A percentile compares a stretch with the other conserved stretches of the same genome.
These are phyloP conservation scores for Pygoscelis adeliae DNA, from an alignment of 2,113 vertebrate genomes.

Conservation along the genomic window DNA sequence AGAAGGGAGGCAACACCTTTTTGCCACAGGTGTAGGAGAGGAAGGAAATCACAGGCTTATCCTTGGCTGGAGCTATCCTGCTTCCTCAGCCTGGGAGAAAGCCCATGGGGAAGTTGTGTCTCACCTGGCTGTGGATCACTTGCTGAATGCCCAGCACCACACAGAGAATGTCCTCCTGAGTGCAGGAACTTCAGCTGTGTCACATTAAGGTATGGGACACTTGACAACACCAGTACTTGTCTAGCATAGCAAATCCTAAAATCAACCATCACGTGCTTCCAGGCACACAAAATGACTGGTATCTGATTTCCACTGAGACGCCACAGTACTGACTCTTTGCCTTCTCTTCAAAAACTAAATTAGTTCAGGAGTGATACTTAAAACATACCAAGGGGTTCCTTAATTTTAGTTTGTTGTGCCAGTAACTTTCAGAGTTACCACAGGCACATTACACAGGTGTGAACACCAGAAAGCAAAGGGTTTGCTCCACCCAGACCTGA, in stretches of 20 bases:
- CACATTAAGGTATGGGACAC: neutral
- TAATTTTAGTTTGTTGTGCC: neutral
- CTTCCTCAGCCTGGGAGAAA: neutral
- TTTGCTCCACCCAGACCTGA: neutral
- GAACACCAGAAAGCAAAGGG: neutral
- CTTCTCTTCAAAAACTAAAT: neutral
- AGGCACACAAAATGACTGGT: neutral
- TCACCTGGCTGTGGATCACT: neutral
- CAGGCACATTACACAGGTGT: neutral
- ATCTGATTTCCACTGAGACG: neutral
- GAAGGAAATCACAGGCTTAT: neutral
- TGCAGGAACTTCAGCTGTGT: neutral
- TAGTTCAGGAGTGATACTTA: neutral
- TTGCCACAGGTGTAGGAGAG: neutral
- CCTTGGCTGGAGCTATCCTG: neutral
- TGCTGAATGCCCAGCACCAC: neutral
- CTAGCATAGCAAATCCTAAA: neutral
- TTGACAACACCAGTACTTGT: neutral
- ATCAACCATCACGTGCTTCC: neutral
- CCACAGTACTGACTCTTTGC: too few relatives aligned
- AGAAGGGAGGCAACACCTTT: neutral
- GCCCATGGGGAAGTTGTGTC: neutral
- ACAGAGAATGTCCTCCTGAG: neutral
- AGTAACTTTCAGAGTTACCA: neutral
- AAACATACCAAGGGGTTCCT: neutral